Evolutionary conservation across 2,888 invertebrate genomes (phyloP).

Genomic region (Rambutsinella grinnellia): DNA sequence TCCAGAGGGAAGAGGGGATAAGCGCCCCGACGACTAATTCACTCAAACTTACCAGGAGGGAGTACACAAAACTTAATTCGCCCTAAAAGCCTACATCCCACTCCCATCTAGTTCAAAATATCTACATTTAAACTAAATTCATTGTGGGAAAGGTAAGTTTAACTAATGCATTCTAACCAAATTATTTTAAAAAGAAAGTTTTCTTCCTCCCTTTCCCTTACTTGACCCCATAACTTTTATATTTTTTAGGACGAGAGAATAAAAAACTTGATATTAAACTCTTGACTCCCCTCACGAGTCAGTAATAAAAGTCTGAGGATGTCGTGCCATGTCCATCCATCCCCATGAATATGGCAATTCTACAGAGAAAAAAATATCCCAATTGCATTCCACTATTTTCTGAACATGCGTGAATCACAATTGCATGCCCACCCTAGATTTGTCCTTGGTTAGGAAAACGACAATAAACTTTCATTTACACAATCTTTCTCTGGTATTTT

Average conservation of each 20-base stretch:
- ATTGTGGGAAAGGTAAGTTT: too few species aligned
- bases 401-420: not conserved
- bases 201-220: too few species aligned
- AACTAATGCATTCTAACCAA: too few species aligned
- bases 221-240: too few species aligned
- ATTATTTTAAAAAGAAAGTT: too few species aligned
- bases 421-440: conserved; percentile 2
- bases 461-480: not conserved
- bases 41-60: not conserved
- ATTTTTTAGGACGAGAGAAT: not conserved
- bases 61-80: conserved; percentile 52
- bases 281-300: not conserved
- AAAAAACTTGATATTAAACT: not conserved
- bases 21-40: not conserved
- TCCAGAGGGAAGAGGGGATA: conserved; percentile 51
- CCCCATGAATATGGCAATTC: not conserved
- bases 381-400: not conserved
- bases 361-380: not conserved
- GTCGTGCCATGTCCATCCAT: not conserved
- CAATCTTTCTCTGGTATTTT: not conserved
- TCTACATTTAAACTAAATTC: too few species aligned
- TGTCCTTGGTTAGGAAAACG: conserved; percentile 36
- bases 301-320: not conserved
- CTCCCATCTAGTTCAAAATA: too few species aligned
- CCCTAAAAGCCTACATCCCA: conserved; percentile 44